Base-by-base conservation (phyloP, 1,140 invertebrate genomes). In the Spodoptera frugiperda region DNA sequence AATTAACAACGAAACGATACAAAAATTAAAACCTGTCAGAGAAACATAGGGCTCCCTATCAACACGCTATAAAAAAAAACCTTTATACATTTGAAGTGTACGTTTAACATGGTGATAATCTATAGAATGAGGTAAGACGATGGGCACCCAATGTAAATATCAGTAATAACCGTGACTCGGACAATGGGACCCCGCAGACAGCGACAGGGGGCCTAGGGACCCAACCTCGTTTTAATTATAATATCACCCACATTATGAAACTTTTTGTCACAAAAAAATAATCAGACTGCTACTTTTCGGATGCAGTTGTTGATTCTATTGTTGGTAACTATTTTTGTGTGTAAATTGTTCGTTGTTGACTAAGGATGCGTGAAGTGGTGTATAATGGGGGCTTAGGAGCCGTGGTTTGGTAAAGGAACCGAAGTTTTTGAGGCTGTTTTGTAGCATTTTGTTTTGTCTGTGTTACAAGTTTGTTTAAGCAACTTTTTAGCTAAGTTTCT, bases 191-290 rank as follows among this genome's bases (percentile, higher is more conserved):
- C 92, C 92, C 87, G 89, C 84, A 77, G 89, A 8, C 83, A 86
- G 82, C 86, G 85, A 87, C 89, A 89, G 88, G 87, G 87, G 87
- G 84, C 84, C 84, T 78, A 6, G 4, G 8, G 33, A 77, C 85
- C 84, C 85, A 82, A 84, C 83, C 81, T 78, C 87, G 87, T 91
- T 91, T 91, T 93, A 93, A 93, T 93, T 93, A 93, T 89, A 93
- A 93, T 93, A 93, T 93, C 91, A 93, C 86, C 88, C 87, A 89
- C 87, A 91, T 92, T 91, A 90, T 88, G 89, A 88, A 84, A 75
- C 33, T 92, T 92, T 92, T 93, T 92, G 78, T 67, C 65, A 21
- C 33, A 81, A 72, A 90, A 90, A 85, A 80, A 81, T 68, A 54
- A 59, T 17, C 55, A 59, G 48, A 65, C 67, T 85, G 88, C 89